Conservation (phyloP, 2,797 vertebrate species). For the Melanotaenia boesemani region DNA sequence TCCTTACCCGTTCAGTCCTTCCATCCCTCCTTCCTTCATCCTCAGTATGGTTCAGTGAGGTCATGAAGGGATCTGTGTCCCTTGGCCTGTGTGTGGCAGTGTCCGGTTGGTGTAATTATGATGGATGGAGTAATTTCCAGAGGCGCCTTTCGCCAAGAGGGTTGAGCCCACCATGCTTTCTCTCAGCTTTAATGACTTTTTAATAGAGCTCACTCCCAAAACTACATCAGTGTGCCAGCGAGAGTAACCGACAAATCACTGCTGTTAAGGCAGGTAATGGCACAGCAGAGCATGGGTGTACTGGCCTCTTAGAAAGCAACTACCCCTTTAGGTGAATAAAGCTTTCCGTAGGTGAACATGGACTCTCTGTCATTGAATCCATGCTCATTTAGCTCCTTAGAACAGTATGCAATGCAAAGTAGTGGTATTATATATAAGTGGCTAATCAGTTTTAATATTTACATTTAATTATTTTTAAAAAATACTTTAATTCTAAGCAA, state of each 20-base stretch:
- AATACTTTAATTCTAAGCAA: neutral
- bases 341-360: slow-evolving; percentile 29
- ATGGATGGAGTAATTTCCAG: slow-evolving; percentile 86
- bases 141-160: slow-evolving; percentile 78
- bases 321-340: slow-evolving; percentile 40
- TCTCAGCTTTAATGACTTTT: slow-evolving; percentile 84
- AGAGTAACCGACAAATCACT: slow-evolving; percentile 74
- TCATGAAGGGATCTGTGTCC: slow-evolving; percentile 71
- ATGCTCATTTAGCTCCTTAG: slow-evolving; percentile 24
- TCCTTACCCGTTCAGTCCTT: slow-evolving; percentile 13
- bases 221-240: slow-evolving; percentile 63
- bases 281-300: slow-evolving; percentile 68
- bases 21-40: slow-evolving; percentile 16
- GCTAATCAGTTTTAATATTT: neutral
- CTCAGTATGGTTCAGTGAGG: slow-evolving; percentile 55
- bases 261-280: slow-evolving; percentile 78
- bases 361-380: slow-evolving; percentile 13
- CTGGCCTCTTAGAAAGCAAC: slow-evolving; percentile 56
- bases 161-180: slow-evolving; percentile 78
- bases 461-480: neutral
- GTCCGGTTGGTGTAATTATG: slow-evolving; percentile 85
- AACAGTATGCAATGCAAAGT: neutral
- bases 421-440: neutral
- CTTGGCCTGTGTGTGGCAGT: slow-evolving; percentile 65
- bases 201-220: slow-evolving; percentile 83